These are phyloP conservation scores for Leucoma salicis DNA, from an alignment of 2,888 invertebrate species.

Conservation along the genomic window DNA sequence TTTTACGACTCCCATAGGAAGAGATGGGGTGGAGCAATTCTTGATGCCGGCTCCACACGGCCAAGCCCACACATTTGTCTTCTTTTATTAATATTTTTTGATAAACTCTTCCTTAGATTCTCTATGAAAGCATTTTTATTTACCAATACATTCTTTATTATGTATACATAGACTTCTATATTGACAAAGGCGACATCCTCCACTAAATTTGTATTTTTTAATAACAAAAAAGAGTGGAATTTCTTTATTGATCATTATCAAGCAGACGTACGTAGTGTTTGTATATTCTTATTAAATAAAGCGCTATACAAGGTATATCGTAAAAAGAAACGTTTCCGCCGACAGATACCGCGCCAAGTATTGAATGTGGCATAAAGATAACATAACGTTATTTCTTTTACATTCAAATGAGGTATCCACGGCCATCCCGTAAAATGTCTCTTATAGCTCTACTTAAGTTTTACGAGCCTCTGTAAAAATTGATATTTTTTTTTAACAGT, in stretches of 20 bases:
- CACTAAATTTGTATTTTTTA: too few relatives aligned
- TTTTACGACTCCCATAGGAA: too few relatives aligned
- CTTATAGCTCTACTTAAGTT: slow-evolving; percentile 24
- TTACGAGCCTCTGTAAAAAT: slow-evolving; percentile 10
- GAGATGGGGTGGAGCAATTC: too few relatives aligned
- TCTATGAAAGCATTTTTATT: too few relatives aligned
- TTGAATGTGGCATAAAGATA: slow-evolving; percentile 32
- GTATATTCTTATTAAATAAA: background rate
- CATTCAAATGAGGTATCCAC: slow-evolving; percentile 34
- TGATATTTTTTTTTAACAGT: background rate
- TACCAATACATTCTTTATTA: too few relatives aligned
- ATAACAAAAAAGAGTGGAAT: too few relatives aligned
- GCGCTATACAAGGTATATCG: slow-evolving; percentile 12
- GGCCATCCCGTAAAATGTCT: slow-evolving; percentile 14
- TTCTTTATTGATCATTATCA: background rate
- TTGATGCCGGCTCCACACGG: too few relatives aligned
- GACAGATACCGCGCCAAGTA: slow-evolving; percentile 11
- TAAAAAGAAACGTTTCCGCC: slow-evolving; percentile 32
- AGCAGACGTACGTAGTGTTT: background rate
- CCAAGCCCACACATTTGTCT: too few relatives aligned
- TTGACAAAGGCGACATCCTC: too few relatives aligned
- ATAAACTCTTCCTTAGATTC: too few relatives aligned
- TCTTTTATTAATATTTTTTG: too few relatives aligned
- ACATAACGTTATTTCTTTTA: slow-evolving; percentile 38
- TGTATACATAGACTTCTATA: too few relatives aligned